Percentiles rank a stretch among this genome's conserved stretches.
Evolutionary conservation across 2,797 vertebrate genomes (phyloP).

Genomic region (Silurus aristotelis): DNA sequence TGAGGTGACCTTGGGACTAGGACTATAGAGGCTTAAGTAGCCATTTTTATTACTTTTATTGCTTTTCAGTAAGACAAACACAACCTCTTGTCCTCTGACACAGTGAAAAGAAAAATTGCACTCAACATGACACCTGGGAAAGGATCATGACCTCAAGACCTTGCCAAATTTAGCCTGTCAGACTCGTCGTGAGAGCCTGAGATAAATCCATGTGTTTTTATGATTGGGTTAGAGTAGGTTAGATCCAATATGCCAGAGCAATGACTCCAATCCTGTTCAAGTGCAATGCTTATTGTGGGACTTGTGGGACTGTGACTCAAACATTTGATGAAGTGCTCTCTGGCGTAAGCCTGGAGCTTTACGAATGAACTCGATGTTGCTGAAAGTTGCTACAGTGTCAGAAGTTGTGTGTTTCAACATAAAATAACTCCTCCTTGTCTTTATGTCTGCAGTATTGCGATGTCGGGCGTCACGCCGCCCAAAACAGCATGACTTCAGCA

Average conservation of each 20-base stretch:
- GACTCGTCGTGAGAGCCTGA: background rate
- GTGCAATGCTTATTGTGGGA: background rate
- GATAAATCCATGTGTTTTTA: slow-evolving; percentile 16
- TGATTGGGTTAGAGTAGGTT: background rate
- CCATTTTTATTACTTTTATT: background rate
- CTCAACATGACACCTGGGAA: slow-evolving; percentile 67
- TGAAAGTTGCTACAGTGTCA: background rate
- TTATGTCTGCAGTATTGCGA: background rate
- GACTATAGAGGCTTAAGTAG: background rate
- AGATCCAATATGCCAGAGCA: background rate
- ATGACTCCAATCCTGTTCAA: slow-evolving; percentile 19
- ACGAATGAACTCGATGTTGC: background rate
- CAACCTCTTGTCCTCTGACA: background rate
- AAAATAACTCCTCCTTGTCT: background rate
- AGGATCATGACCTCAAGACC: slow-evolving; percentile 42
- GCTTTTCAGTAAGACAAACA: background rate
- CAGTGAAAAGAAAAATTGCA: slow-evolving; percentile 63
- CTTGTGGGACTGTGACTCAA: background rate
- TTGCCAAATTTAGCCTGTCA: slow-evolving; percentile 51
- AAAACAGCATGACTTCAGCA: slow-evolving; percentile 3
- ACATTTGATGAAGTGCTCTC: background rate
- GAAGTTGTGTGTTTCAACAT: background rate
- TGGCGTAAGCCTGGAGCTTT: background rate
- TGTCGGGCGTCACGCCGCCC: background rate
- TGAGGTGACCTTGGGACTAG: background rate